Percentiles rank a stretch among this genome's conserved stretches.
phyloP scores from a whole-genome alignment of 2,797 vertebrate genomes.

The Antrozous pallidus region DNA sequence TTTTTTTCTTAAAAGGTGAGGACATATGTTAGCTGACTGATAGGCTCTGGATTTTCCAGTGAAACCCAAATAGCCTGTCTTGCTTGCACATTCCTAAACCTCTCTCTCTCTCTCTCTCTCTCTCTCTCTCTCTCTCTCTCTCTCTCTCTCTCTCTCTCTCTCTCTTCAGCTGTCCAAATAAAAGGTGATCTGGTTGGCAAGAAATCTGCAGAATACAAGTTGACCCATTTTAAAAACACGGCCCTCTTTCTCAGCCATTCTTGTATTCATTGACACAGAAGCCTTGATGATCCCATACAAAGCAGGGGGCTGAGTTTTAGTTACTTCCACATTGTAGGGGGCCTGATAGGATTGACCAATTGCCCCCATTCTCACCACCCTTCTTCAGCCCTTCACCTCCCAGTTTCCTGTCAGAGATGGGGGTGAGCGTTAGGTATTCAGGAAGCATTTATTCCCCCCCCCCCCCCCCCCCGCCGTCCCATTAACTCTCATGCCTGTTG shows the following conservation, averaged over 20 bases:
- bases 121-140: no score
- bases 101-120: no score
- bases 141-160: no score
- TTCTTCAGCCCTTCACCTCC: neutral
- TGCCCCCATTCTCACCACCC: neutral
- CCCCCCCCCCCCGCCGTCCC: no score
- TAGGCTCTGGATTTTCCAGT: neutral
- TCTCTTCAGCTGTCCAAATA: conserved; percentile 33
- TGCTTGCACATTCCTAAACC: neutral
- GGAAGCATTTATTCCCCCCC: neutral
- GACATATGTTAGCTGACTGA: neutral
- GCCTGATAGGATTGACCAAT: neutral
- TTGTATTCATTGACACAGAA: neutral
- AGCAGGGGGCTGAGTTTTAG: neutral
- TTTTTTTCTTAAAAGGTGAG: conserved; percentile 34
- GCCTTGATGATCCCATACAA: neutral
- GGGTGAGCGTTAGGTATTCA: neutral
- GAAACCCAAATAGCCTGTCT: conserved; percentile 25
- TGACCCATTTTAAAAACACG: neutral
- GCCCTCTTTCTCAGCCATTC: conserved; percentile 13
- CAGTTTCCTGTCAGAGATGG: neutral
- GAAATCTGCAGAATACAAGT: conserved; percentile 3
- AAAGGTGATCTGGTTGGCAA: conserved; percentile 7
- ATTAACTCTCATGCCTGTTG: neutral
- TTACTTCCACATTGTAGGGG: neutral